Percentiles rank a stretch among this genome's conserved stretches.
These are phyloP conservation scores for Dinoponera quadriceps DNA, from an alignment of 1,140 invertebrate species.

Conservation along the genomic window DNA sequence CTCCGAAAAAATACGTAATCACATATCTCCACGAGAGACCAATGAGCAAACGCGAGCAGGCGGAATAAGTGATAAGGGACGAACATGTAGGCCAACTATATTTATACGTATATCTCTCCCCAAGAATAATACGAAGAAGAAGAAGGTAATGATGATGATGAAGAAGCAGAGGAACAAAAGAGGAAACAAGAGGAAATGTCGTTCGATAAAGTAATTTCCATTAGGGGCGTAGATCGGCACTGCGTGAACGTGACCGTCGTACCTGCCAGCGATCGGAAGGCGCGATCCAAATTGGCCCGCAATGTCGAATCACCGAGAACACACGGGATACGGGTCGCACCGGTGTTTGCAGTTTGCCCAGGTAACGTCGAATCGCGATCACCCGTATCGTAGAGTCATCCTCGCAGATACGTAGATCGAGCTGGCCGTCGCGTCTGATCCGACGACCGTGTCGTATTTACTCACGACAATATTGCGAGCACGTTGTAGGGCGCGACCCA, in stretches of 20 bases:
- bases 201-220: conserved; percentile 8
- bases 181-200: neutral
- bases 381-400: neutral
- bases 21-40: conserved; percentile 33
- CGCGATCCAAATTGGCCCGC: neutral
- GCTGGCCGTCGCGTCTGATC: conserved; percentile 11
- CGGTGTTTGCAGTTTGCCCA: neutral
- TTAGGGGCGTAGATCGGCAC: conserved; percentile 1
- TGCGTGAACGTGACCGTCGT: neutral
- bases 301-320: neutral
- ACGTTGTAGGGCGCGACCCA: neutral
- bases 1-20: conserved; percentile 28
- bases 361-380: neutral
- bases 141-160: too few relatives aligned
- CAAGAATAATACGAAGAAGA: neutral
- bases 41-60: neutral
- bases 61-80: neutral
- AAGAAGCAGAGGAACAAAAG: neutral
- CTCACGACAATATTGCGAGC: conserved; percentile 25
- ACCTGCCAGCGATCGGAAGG: neutral
- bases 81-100: conserved; percentile 16
- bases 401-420: conserved; percentile 8
- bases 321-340: neutral
- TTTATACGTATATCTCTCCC: conserved; percentile 12
- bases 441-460: neutral